phyloP scores from a whole-genome alignment of 2,888 invertebrate genomes.

The Crepidodera aurea region DNA sequence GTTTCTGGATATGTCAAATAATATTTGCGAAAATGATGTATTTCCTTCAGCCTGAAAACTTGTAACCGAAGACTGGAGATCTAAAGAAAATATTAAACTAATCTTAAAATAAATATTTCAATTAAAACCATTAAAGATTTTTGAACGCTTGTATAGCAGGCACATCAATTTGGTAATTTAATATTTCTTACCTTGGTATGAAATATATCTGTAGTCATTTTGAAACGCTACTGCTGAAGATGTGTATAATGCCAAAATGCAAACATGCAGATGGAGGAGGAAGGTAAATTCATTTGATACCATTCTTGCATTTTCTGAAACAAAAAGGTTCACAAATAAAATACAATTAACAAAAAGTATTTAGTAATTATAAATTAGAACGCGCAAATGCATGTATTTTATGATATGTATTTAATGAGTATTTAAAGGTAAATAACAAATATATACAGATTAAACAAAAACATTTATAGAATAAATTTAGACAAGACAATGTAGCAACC shows the following conservation, averaged over 20 bases:
- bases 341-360: no score
- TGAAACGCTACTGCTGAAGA: slow-evolving; percentile 30
- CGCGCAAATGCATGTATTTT: no score
- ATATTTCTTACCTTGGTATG: slow-evolving; percentile 49
- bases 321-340: slow-evolving; percentile 15
- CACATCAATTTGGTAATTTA: no score
- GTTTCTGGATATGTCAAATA: slow-evolving; percentile 86
- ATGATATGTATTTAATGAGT: no score
- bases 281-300: slow-evolving; percentile 41
- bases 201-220: slow-evolving; percentile 52
- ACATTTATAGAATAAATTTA: no score
- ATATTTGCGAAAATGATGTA: slow-evolving; percentile 80
- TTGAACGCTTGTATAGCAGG: no score
- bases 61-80: slow-evolving; percentile 72
- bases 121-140: slow-evolving; percentile 2
- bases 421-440: no score
- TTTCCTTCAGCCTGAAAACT: slow-evolving; percentile 78
- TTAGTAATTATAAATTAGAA: no score
- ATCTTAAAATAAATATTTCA: neutral
- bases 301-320: slow-evolving; percentile 49
- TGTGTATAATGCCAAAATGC: slow-evolving; percentile 35
- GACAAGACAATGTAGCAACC: no score
- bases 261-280: slow-evolving; percentile 30
- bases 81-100: slow-evolving; percentile 62
- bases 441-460: no score